phyloP scores from a whole-genome alignment of 2,113 vertebrate species.

The Hirundichthys speculiger region DNA sequence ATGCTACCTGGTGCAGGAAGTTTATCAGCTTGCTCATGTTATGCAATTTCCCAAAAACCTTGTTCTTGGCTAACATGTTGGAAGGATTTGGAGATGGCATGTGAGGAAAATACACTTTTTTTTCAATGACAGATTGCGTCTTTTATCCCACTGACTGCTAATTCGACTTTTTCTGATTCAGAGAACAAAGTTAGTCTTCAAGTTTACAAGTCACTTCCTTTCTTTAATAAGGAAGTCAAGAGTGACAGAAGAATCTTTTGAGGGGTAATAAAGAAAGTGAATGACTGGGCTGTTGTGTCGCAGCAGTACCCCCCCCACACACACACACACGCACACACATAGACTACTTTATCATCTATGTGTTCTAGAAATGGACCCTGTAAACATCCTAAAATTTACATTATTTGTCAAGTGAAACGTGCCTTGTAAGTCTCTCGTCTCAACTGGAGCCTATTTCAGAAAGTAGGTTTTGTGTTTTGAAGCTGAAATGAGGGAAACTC shows the following conservation, averaged over 20 bases:
- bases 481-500: too few species aligned
- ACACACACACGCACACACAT: too few species aligned
- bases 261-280: conserved; percentile 29
- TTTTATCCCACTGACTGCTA: conserved; percentile 11
- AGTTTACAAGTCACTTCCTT: background rate
- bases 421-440: too few species aligned
- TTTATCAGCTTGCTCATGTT: conserved; percentile 3
- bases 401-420: too few species aligned
- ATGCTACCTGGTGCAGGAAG: conserved; percentile 1
- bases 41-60: too few species aligned
- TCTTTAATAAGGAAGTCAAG: conserved; percentile 31
- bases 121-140: conserved; percentile 1
- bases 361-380: too few species aligned
- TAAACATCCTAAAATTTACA: too few species aligned
- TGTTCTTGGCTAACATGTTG: too few species aligned
- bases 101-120: conserved; percentile 6
- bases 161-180: conserved; percentile 8
- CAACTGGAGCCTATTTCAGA: too few species aligned
- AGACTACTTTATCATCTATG: too few species aligned
- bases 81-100: background rate
- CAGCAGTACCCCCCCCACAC: too few species aligned
- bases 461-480: too few species aligned
- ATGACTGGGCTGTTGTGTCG: background rate
- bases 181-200: conserved; percentile 7
- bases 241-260: conserved; percentile 8